These are phyloP conservation scores for Homarus americanus DNA, from an alignment of 1,140 invertebrate genomes.

Conservation along the genomic window DNA sequence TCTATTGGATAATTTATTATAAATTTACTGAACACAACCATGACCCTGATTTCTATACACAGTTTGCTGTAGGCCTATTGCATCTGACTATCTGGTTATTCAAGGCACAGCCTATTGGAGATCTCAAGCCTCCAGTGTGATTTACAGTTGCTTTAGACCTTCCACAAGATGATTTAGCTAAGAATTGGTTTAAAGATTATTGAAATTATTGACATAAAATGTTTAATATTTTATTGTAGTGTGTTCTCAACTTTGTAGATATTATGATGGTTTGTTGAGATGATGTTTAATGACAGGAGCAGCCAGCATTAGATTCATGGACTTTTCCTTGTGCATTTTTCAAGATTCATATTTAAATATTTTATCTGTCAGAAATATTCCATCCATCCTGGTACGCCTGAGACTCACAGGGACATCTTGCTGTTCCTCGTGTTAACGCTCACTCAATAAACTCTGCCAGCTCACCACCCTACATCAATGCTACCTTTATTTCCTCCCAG, in stretches of 20 bases:
- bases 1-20: slow-evolving; percentile 70
- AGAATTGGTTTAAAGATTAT: slow-evolving; percentile 55
- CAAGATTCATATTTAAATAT: slow-evolving; percentile 67
- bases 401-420: slow-evolving; percentile 54
- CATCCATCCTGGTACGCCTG: slow-evolving; percentile 72
- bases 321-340: slow-evolving; percentile 72
- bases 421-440: slow-evolving; percentile 57
- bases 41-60: slow-evolving; percentile 60
- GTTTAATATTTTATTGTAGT: slow-evolving; percentile 51
- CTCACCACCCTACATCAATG: slow-evolving; percentile 47
- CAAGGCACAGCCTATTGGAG: slow-evolving; percentile 66
- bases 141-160: slow-evolving; percentile 62
- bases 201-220: slow-evolving; percentile 46
- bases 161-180: slow-evolving; percentile 53
- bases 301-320: slow-evolving; percentile 67
- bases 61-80: slow-evolving; percentile 33
- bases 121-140: slow-evolving; percentile 67
- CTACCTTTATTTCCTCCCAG: slow-evolving; percentile 55
- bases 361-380: slow-evolving; percentile 66
- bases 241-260: slow-evolving; percentile 71
- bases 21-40: slow-evolving; percentile 67
- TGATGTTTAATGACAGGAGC: slow-evolving; percentile 68
- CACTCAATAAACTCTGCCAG: slow-evolving; percentile 53
- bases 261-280: slow-evolving; percentile 69
- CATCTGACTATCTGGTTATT: slow-evolving; percentile 52